Conservation (phyloP, 1,140 invertebrate genomes). For the Platorchestia sp. region DNA sequence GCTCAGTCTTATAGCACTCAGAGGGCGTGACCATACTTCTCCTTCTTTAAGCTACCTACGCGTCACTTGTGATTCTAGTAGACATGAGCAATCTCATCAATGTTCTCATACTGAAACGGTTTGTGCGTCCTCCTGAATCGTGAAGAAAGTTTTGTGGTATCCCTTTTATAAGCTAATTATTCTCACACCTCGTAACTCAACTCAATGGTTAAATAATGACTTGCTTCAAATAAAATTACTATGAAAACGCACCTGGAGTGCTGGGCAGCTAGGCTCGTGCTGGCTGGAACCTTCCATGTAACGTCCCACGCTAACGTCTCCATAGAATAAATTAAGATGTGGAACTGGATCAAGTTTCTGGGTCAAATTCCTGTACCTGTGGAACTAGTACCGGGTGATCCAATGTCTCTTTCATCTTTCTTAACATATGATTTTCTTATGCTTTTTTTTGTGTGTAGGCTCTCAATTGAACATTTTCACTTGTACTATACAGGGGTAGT, state of each 20-base stretch:
- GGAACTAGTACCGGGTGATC: neutral
- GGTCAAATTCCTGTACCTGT: neutral
- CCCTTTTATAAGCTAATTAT: too few relatives aligned
- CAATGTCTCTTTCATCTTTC: neutral
- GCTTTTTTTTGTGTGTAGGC: neutral
- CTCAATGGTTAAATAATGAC: too few relatives aligned
- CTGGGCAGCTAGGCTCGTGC: neutral
- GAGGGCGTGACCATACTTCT: neutral
- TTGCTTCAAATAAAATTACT: too few relatives aligned
- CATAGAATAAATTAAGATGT: neutral
- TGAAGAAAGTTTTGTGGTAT: too few relatives aligned
- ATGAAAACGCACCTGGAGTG: neutral
- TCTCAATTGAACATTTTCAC: neutral
- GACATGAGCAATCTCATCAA: neutral
- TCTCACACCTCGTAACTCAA: too few relatives aligned
- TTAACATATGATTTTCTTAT: neutral
- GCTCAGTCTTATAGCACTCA: neutral
- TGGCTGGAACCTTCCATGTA: neutral
- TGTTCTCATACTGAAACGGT: neutral
- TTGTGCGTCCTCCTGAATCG: neutral
- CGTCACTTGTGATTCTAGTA: neutral
- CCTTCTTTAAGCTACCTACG: neutral
- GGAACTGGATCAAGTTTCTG: conserved; percentile 6
- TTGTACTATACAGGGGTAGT: too few relatives aligned
- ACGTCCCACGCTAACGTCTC: neutral